A percentile compares a stretch with the other conserved stretches of the same genome.
Evolutionary conservation across 2,113 vertebrate genomes (phyloP).

Genomic region (Eptesicus fuscus): DNA sequence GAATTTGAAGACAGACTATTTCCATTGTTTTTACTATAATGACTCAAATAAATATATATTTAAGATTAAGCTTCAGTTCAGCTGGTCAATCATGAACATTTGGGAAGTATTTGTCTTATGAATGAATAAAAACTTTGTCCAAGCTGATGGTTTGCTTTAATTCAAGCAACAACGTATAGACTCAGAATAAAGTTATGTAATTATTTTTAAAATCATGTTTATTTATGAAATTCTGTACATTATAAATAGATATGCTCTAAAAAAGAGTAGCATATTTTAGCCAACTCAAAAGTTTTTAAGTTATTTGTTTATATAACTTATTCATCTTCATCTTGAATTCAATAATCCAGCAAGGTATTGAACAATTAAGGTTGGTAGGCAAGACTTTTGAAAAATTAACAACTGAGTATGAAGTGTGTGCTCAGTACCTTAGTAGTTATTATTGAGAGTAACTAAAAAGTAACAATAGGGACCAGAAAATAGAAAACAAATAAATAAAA

Average conservation of each 20-base stretch:
- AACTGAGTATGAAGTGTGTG: neutral
- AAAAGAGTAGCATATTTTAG: neutral
- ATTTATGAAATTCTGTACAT: neutral
- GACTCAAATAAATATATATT: neutral
- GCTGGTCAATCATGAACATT: neutral
- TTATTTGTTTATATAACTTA: neutral
- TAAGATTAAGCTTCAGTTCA: neutral
- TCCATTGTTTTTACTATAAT: neutral
- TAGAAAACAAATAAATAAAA: neutral
- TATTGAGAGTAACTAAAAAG: neutral
- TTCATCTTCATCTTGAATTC: neutral
- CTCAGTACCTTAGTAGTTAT: neutral
- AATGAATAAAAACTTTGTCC: neutral
- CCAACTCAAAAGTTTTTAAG: neutral
- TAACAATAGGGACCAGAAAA: neutral
- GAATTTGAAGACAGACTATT: neutral
- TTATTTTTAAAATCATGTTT: neutral
- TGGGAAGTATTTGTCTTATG: neutral
- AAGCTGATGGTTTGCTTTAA: slow-evolving; percentile 11
- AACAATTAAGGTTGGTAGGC: neutral
- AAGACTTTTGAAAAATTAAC: neutral
- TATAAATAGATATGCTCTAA: neutral
- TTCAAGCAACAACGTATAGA: neutral
- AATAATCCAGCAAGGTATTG: neutral
- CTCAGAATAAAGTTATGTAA: neutral